These are phyloP conservation scores for Ceyx erithaca DNA, from an alignment of 2,797 vertebrate species.

Conservation along the genomic window DNA sequence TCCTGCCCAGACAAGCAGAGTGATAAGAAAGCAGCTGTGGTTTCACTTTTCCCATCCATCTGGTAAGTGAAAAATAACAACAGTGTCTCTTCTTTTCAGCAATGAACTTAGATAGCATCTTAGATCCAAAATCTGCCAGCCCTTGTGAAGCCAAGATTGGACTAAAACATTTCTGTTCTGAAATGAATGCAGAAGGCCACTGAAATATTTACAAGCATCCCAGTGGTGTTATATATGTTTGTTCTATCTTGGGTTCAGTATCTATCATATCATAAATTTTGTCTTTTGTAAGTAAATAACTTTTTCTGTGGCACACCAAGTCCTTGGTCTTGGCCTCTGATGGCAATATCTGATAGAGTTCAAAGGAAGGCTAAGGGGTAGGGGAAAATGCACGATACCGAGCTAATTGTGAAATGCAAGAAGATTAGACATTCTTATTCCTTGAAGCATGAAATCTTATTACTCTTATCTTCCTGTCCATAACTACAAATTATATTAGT, in stretches of 20 bases:
- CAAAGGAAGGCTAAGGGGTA: not conserved
- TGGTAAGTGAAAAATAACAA: slow-evolving; percentile 8
- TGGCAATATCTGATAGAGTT: not conserved
- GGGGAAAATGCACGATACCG: not conserved
- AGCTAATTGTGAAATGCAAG: slow-evolving; percentile 10
- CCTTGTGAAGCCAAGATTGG: not conserved
- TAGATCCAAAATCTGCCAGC: not conserved
- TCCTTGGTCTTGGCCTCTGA: not conserved
- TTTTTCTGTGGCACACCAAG: not conserved
- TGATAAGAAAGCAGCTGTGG: slow-evolving; percentile 54
- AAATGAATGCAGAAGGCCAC: not conserved
- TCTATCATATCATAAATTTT: not conserved
- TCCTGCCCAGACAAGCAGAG: slow-evolving; percentile 61
- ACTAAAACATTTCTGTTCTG: not conserved
- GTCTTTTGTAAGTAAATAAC: not conserved
- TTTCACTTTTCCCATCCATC: slow-evolving; percentile 18
- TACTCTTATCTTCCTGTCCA: slow-evolving; percentile 10
- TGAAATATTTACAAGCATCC: not conserved
- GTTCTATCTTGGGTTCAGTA: not conserved
- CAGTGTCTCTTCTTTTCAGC: not conserved
- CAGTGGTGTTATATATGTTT: not conserved
- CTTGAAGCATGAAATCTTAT: slow-evolving; percentile 13
- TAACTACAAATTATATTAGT: not conserved
- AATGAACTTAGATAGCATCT: not conserved
- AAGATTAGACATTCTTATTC: slow-evolving; percentile 20